Percentiles rank a stretch among this genome's conserved stretches.
Conservation (phyloP, 2,113 vertebrate species). For the Phylloscopus trochilus region DNA sequence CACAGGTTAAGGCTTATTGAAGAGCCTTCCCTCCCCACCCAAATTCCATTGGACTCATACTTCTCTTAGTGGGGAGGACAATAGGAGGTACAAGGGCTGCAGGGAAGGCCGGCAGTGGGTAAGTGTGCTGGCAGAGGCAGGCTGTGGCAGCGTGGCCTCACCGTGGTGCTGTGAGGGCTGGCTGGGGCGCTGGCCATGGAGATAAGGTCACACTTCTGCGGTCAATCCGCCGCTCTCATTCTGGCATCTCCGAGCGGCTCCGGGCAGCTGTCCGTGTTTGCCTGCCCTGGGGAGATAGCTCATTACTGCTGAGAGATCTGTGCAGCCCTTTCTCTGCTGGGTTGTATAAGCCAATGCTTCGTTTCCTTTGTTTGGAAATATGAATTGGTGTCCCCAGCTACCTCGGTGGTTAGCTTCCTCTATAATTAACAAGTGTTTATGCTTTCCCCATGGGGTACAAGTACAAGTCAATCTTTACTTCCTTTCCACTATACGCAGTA, state of each 20-base stretch:
- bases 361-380: slow-evolving; percentile 29
- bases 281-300: neutral
- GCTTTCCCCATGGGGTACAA: neutral
- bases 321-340: neutral
- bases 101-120: neutral
- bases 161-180: rapidly evolving
- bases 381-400: neutral
- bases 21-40: neutral
- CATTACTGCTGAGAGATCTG: neutral
- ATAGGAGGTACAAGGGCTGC: neutral
- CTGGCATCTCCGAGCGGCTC: rapidly evolving
- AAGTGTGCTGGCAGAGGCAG: neutral
- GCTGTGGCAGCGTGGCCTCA: neutral
- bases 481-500: neutral
- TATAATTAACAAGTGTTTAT: slow-evolving; percentile 45
- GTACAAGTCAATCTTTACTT: slow-evolving; percentile 27
- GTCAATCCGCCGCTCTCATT: neutral
- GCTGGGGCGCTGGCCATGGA: neutral
- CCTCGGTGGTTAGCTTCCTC: slow-evolving; percentile 7
- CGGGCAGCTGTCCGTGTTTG: neutral
- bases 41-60: neutral
- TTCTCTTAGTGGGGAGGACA: neutral
- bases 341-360: neutral
- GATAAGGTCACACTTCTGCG: neutral
- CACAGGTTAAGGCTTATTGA: neutral